Percentiles rank a stretch among this genome's conserved stretches.
phyloP scores from a whole-genome alignment of 2,113 vertebrate genomes.

The Mustela nigripes region DNA sequence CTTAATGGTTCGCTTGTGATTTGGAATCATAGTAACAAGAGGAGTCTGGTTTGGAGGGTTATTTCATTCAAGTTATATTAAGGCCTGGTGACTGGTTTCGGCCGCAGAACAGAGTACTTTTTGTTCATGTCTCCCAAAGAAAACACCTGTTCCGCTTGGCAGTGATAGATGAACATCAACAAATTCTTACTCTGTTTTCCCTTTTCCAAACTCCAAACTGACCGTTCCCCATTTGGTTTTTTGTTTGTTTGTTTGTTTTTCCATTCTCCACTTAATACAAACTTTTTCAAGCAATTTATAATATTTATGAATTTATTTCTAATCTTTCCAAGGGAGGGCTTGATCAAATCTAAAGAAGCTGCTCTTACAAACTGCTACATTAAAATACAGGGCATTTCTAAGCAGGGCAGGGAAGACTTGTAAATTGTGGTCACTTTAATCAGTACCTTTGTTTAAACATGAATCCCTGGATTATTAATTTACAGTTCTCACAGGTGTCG shows the following conservation, averaged over 20 bases:
- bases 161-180: not conserved
- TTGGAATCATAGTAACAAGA: not conserved
- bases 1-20: not conserved
- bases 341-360: not conserved
- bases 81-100: not conserved
- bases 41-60: not conserved
- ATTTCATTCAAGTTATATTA: constrained; percentile 33
- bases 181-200: not conserved
- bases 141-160: not conserved
- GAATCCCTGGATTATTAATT: not conserved
- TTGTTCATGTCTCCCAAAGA: not conserved
- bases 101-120: not conserved
- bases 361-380: not conserved
- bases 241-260: no score
- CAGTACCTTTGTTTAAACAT: not conserved
- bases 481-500: not conserved
- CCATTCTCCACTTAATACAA: not conserved
- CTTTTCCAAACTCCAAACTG: not conserved
- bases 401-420: not conserved
- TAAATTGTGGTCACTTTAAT: not conserved
- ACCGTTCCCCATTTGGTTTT: not conserved
- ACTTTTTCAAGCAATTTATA: constrained; percentile 15
- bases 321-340: not conserved
- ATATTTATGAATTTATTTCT: not conserved
- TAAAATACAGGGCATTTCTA: constrained; percentile 26